Evolutionary conservation across 2,113 vertebrate species (phyloP).

Genomic region (Hipposideros armiger): DNA sequence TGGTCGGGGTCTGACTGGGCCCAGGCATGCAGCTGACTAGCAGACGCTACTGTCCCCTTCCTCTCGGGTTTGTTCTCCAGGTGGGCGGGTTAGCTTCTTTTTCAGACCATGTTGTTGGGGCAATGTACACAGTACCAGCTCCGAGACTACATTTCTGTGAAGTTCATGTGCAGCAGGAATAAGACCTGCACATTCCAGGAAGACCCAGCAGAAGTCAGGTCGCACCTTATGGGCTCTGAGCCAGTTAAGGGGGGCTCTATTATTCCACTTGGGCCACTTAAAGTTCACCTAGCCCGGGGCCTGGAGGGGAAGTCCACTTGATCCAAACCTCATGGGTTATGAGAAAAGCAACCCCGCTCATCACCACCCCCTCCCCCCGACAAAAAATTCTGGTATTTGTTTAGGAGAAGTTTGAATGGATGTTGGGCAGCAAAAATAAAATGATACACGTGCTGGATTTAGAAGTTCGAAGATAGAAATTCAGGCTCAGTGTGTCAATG

Average conservation of each 20-base stretch:
- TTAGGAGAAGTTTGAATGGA: background rate
- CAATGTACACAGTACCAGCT: too few species aligned
- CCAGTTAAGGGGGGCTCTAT: background rate
- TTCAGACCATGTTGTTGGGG: background rate
- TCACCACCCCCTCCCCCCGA: too few species aligned
- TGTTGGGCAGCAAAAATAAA: background rate
- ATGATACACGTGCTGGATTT: background rate
- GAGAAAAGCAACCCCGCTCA: background rate
- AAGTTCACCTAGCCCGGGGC: background rate
- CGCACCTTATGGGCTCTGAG: background rate
- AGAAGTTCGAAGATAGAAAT: background rate
- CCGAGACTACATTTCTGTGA: too few species aligned
- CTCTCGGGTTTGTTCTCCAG: too few species aligned
- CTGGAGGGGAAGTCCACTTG: background rate
- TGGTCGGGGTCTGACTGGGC: too few species aligned
- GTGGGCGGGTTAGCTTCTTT: accelerated
- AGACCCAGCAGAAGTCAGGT: background rate
- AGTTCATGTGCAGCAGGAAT: too few species aligned
- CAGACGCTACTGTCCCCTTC: too few species aligned
- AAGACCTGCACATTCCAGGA: background rate
- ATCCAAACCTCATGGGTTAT: background rate
- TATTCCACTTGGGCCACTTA: background rate
- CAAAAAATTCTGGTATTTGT: too few species aligned
- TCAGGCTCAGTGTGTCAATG: accelerated
- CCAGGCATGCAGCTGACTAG: background rate